Base-by-base conservation (phyloP, 2,113 vertebrate species). In the Leucopsar rothschildi region DNA sequence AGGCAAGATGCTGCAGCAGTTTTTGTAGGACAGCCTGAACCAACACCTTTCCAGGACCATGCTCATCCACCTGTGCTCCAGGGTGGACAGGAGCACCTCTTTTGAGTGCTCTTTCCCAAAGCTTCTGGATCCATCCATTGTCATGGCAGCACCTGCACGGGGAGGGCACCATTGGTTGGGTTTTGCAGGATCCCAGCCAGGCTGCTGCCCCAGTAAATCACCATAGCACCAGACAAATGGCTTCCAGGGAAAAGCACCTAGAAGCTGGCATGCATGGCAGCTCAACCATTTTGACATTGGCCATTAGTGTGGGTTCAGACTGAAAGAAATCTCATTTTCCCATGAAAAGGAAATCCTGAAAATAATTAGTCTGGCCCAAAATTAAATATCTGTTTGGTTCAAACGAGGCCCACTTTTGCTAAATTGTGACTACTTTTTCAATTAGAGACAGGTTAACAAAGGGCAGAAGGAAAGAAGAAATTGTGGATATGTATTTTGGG, bases 141-240 rank as follows among this genome's bases (percentile, higher is more conserved):
- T 52, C 49, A 63, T 23, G 31, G 84, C 42, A 85, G 80, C 69
- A 66, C 14, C 70, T 81, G 39, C n/a, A 50, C 3, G 27, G 24
- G 44, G n/a, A 88, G 10, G 25, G 47, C n/a, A 65, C 29, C 25
- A 5, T 35, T 66, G 70, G 0, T 3, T 84, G 52, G 40, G 47
- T 9, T 89, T 29, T 71, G 33, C 33, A 68, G 70, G 45, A 25
- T 42, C 64, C 65, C 92, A 71, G 61, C 29, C 78, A 39, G 47
- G 49, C n/a, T 68, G 20, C 15, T 59, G 16, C 29, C 72, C 56
- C 35, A 40, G 39, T 24, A 49, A 29, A 89, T 94, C 78, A 87
- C 92, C 82, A 90, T 85, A 70, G 81, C 57, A 79, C 65, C 90
- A 91, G 87, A 82, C 78, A 90, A 75, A 82, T 53, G 35, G 52